Evolutionary conservation across 1,140 invertebrate species (phyloP).

Genomic region (Magallana angulata): DNA sequence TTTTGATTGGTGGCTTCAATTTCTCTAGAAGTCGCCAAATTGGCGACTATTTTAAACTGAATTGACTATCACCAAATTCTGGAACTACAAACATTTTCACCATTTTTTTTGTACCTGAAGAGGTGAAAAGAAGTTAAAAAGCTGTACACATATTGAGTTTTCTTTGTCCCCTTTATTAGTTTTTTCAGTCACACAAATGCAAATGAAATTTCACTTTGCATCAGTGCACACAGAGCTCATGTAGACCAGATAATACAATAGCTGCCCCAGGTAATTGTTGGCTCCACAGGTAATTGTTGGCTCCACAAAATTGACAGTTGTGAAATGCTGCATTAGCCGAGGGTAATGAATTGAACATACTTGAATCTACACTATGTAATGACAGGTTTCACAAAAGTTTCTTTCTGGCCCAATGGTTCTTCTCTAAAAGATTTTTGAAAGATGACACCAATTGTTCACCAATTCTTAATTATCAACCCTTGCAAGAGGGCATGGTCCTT

Average conservation of each 20-base stretch:
- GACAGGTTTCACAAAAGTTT: background rate
- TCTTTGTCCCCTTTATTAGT: background rate
- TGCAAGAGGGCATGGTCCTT: too few relatives aligned
- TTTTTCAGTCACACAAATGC: background rate
- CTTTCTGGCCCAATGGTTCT: background rate
- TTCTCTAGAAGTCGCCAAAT: too few relatives aligned
- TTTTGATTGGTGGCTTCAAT: too few relatives aligned
- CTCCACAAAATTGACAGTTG: background rate
- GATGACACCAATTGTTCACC: too few relatives aligned
- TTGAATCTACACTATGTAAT: background rate
- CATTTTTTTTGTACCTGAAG: background rate
- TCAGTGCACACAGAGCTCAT: background rate
- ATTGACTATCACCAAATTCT: background rate
- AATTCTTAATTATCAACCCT: too few relatives aligned
- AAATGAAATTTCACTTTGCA: background rate
- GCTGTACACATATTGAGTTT: background rate
- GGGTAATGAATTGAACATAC: background rate
- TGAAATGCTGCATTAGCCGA: too few relatives aligned
- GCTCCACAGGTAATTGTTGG: too few relatives aligned
- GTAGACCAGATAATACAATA: background rate
- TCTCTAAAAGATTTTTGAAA: background rate
- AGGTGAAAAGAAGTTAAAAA: background rate
- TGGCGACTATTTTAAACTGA: background rate
- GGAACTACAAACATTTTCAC: background rate
- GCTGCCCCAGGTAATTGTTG: background rate